Conservation (phyloP, 2,113 vertebrate species). For the Bufo gargarizans region DNA sequence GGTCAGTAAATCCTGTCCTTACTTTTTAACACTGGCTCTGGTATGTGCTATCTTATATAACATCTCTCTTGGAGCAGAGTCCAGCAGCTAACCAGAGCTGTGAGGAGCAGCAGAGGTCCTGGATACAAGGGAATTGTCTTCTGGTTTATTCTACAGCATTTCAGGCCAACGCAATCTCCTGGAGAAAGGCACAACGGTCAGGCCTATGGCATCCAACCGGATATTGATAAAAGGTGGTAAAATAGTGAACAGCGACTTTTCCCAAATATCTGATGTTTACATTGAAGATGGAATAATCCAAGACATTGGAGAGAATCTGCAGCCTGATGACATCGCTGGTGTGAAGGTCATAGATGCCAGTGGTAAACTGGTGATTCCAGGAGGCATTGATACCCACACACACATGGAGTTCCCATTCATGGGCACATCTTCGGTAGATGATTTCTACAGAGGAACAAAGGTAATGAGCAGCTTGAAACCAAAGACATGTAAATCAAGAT, state of each 20-base stretch:
- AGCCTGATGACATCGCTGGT: conserved; percentile 60
- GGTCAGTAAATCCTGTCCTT: neutral
- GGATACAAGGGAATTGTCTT: neutral
- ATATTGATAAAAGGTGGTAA: conserved; percentile 87
- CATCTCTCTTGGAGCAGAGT: neutral
- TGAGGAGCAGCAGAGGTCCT: neutral
- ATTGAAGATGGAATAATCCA: conserved; percentile 83
- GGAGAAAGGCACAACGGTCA: no score
- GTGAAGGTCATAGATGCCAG: conserved; percentile 82
- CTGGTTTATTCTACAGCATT: neutral
- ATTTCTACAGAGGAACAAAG: conserved; percentile 91
- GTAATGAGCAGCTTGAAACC: conserved; percentile 61
- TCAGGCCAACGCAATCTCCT: neutral
- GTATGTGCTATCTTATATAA: conserved; percentile 44
- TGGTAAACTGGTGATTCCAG: conserved; percentile 84
- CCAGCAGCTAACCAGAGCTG: conserved; percentile 4
- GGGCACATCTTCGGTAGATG: conserved; percentile 87
- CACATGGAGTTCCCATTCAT: conserved; percentile 96
- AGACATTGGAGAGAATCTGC: conserved; percentile 78
- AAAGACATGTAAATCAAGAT: no score
- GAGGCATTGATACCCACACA: conserved; percentile 94
- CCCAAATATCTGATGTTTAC: conserved; percentile 82
- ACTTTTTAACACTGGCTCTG: conserved; percentile 26
- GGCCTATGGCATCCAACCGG: conserved; percentile 66
- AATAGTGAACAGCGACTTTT: conserved; percentile 87